These are phyloP conservation scores for Philypnodon macrostomus DNA, from an alignment of 2,797 vertebrate species.

Conservation along the genomic window DNA sequence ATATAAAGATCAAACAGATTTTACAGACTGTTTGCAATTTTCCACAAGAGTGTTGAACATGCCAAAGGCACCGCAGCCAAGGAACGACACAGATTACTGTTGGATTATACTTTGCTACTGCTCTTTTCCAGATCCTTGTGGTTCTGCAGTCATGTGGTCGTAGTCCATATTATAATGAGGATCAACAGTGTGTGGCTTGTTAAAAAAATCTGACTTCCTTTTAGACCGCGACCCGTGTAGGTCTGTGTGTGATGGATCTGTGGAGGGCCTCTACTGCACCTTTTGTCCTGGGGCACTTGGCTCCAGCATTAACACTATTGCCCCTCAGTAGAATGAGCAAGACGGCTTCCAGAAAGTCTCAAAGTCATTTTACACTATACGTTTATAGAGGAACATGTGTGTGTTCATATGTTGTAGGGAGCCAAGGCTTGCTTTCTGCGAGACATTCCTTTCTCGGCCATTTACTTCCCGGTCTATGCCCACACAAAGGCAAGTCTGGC, in stretches of 20 bases:
- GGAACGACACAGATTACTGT: constrained; percentile 52
- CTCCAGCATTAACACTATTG: constrained; percentile 53
- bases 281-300: constrained; percentile 53
- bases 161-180: constrained; percentile 71
- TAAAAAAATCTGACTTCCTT: constrained; percentile 61
- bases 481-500: constrained; percentile 86
- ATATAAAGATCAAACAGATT: constrained; percentile 37
- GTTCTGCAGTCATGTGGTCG: constrained; percentile 65
- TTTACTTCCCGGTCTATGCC: constrained; percentile 96
- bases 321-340: constrained; percentile 40
- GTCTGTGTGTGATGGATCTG: constrained; percentile 47
- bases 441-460: constrained; percentile 97
- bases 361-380: constrained; percentile 30
- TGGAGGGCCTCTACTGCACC: constrained; percentile 39
- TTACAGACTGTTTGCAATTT: constrained; percentile 59
- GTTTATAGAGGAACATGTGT: constrained; percentile 6
- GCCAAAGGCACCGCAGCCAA: constrained; percentile 45
- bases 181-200: constrained; percentile 69
- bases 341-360: constrained; percentile 45
- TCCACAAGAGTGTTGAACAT: constrained; percentile 59
- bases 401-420: constrained; percentile 75
- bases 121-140: constrained; percentile 65
- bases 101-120: constrained; percentile 61
- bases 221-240: constrained; percentile 44
- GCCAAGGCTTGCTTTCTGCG: constrained; percentile 96